Evolutionary conservation across 2,888 invertebrate species (phyloP).

Genomic region (Tenodera sinensis): DNA sequence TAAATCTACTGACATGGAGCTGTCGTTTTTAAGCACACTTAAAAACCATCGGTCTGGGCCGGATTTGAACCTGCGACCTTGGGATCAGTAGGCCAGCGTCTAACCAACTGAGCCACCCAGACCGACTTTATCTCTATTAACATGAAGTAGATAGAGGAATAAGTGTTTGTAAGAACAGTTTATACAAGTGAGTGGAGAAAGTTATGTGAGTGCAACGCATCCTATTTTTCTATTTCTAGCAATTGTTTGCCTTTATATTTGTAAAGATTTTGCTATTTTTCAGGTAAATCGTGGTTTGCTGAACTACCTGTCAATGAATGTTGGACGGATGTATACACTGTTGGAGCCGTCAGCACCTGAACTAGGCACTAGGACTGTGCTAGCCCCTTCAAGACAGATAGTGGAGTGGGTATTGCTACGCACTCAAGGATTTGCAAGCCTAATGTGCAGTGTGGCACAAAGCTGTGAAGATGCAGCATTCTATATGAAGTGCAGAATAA

Average conservation of each 20-base stretch:
- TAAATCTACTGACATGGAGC: too few species aligned
- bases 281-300: slow-evolving; percentile 10
- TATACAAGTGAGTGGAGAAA: too few species aligned
- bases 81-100: too few species aligned
- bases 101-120: too few species aligned
- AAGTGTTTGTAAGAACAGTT: too few species aligned
- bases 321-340: background rate
- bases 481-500: slow-evolving; percentile 51
- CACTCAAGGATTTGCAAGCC: slow-evolving; percentile 54
- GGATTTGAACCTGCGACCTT: too few species aligned
- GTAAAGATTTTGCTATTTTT: background rate
- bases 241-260: background rate
- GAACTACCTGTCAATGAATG: background rate
- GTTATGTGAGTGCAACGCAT: too few species aligned
- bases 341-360: background rate
- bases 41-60: too few species aligned
- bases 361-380: slow-evolving; percentile 37
- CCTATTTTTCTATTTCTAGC: background rate
- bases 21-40: too few species aligned
- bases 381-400: slow-evolving; percentile 58
- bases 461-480: slow-evolving; percentile 50
- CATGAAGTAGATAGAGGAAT: too few species aligned
- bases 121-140: too few species aligned
- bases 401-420: slow-evolving; percentile 54
- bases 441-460: slow-evolving; percentile 51